These are phyloP conservation scores for Zoanthus sansibaricus DNA, from an alignment of 92 coral and sea anemone species.

Conservation along the genomic window DNA sequence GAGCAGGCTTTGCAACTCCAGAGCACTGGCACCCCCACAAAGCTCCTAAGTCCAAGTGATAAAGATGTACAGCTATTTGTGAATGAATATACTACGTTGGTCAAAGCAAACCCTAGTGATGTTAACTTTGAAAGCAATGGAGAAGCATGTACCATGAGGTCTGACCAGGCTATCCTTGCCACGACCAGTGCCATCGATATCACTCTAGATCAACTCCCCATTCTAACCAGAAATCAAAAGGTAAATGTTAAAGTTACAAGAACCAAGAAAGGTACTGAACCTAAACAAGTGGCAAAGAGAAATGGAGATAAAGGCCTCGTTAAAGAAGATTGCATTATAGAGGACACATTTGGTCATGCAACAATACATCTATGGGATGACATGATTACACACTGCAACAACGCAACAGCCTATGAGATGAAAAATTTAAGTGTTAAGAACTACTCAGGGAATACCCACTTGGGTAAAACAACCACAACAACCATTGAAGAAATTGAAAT, in stretches of 20 bases:
- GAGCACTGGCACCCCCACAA: background rate
- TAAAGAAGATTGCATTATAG: conserved; percentile 59
- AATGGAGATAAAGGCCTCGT: conserved; percentile 43
- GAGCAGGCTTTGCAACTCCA: background rate
- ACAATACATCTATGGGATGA: conserved; percentile 57
- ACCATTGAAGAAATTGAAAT: conserved; percentile 17
- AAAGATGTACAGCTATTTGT: background rate
- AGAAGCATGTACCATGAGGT: background rate
- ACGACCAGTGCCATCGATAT: conserved; percentile 16
- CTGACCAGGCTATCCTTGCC: background rate
- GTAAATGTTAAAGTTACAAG: conserved; percentile 52
- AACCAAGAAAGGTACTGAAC: conserved; percentile 27
- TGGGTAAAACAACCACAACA: conserved; percentile 27
- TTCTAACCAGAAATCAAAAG: conserved; percentile 43
- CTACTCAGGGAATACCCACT: conserved; percentile 33
- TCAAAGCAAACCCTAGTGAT: conserved; percentile 2
- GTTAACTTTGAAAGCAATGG: background rate
- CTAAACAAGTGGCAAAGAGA: conserved; percentile 58
- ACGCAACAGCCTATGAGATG: conserved; percentile 16
- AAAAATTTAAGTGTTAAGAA: conserved; percentile 41
- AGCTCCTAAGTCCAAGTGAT: background rate
- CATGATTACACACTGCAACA: conserved; percentile 7
- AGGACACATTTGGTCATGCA: conserved; percentile 58
- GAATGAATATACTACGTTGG: background rate
- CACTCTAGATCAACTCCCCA: conserved; percentile 37